Conservation (phyloP, 2,797 vertebrate species). For the Meriones psammophilus region DNA sequence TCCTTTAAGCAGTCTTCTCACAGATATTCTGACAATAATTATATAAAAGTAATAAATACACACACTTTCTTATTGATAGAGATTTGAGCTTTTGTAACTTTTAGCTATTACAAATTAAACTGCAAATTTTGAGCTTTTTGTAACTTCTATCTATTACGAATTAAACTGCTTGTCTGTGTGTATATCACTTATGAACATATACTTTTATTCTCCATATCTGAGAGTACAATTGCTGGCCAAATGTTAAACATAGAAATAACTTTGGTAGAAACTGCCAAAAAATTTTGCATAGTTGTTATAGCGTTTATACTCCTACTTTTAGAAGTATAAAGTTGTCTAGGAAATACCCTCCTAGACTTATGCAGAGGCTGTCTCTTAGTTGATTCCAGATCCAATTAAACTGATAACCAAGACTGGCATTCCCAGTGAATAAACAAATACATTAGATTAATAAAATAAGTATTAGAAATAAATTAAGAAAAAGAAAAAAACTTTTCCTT, state of each 20-base stretch:
- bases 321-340: neutral
- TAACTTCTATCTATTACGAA: slow-evolving; percentile 53
- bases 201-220: slow-evolving; percentile 48
- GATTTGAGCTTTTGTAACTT: slow-evolving; percentile 52
- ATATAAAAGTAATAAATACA: neutral
- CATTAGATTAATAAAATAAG: slow-evolving; percentile 33
- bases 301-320: neutral
- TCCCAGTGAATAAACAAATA: slow-evolving; percentile 19
- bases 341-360: neutral
- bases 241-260: slow-evolving; percentile 48
- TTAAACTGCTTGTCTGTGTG: neutral
- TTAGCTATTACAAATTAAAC: slow-evolving; percentile 57
- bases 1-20: neutral
- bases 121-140: neutral
- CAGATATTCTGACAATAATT: neutral
- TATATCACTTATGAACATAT: slow-evolving; percentile 13
- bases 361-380: neutral
- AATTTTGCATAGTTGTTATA: slow-evolving; percentile 4
- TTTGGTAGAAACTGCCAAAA: slow-evolving; percentile 37
- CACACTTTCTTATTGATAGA: neutral
- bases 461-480: slow-evolving; percentile 27
- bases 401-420: neutral
- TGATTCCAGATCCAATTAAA: neutral
- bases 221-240: slow-evolving; percentile 22
- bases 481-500: neutral